These are phyloP conservation scores for Drosophila emarginata DNA, from an alignment of 2,888 invertebrate species.

Conservation along the genomic window DNA sequence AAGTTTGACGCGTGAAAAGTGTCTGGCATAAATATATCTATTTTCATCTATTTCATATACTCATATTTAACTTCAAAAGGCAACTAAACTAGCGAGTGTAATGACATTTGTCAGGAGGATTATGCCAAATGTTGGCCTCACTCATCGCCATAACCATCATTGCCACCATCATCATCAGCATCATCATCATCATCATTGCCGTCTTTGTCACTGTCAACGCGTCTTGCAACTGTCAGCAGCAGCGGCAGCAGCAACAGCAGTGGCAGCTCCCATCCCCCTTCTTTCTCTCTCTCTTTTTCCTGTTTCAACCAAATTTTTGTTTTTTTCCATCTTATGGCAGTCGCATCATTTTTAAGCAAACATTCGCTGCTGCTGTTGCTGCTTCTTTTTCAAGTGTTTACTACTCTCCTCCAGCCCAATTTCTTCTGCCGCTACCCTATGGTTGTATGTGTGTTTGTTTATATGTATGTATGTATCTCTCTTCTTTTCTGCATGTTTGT, in stretches of 20 bases:
- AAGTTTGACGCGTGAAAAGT: not conserved
- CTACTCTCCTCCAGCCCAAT: conserved; percentile 52
- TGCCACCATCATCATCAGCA: conserved; percentile 22
- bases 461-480: not conserved
- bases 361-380: conserved; percentile 34
- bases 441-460: not conserved
- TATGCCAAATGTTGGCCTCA: conserved; percentile 43
- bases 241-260: conserved; percentile 16
- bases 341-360: conserved; percentile 53
- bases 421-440: conserved; percentile 45
- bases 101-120: conserved; percentile 71
- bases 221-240: conserved; percentile 61
- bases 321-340: conserved; percentile 13
- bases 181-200: conserved; percentile 51
- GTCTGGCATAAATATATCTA: conserved; percentile 16
- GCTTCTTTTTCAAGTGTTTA: conserved; percentile 50
- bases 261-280: not conserved
- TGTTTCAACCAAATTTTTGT: conserved; percentile 2
- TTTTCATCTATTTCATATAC: conserved; percentile 20
- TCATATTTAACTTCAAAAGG: conserved; percentile 55
- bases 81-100: conserved; percentile 65
- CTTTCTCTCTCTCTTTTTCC: conserved; percentile 5
- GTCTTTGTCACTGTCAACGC: conserved; percentile 70
- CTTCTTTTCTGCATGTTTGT: conserved; percentile 16
- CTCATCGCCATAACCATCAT: not conserved